Evolutionary conservation across 2,113 vertebrate species (phyloP), one percentile per base, ranked within the genome.

Genomic region (Gobius niger): DNA sequence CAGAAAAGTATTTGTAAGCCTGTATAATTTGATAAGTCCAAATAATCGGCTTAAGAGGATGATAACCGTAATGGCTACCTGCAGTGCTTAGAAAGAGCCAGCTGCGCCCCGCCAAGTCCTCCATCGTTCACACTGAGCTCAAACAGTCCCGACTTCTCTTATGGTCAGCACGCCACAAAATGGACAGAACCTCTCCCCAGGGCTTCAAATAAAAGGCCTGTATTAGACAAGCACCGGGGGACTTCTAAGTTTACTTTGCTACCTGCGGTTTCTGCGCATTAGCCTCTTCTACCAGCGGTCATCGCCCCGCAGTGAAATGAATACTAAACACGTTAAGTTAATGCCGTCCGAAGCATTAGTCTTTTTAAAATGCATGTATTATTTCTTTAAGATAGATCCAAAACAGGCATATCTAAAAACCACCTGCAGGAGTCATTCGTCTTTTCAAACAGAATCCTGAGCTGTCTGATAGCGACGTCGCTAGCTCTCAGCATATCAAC

Each of bases 121-220:
- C 79, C 70, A 73, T 84, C 78, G 82, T 89, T 85, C 75, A 82
- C 75, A 83, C 50, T 52, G 82, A 80, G 70, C 87, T 73, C 77
- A 82, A 78, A 80, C 63, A 73, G 74, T 70, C 65, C 53, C 51
- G 49, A 64, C 67, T 82, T 85, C 24, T 83, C 75, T 62, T 79
- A 77, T 80, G 75, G 79, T 77, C 83, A 80, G 61, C 77, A 75
- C 80, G 78, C 76, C 63, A 71, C 56, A 40, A 80, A 82, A 77
- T 73, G 87, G 94, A 95, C 91, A 92, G 91, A 78, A 76, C 94
- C 92, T 91, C 86, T 92, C 93, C 94, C 78, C 24, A 90, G 92
- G 90, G 94, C 94, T 94, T 91, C 89, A 91, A 93, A 95, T 92
- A 93, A 93, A 92, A 92, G 94, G 94, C 94, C 94, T 90, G 90